Evolutionary conservation across 2,113 vertebrate genomes (phyloP).

Genomic region (Sturnira hondurensis): DNA sequence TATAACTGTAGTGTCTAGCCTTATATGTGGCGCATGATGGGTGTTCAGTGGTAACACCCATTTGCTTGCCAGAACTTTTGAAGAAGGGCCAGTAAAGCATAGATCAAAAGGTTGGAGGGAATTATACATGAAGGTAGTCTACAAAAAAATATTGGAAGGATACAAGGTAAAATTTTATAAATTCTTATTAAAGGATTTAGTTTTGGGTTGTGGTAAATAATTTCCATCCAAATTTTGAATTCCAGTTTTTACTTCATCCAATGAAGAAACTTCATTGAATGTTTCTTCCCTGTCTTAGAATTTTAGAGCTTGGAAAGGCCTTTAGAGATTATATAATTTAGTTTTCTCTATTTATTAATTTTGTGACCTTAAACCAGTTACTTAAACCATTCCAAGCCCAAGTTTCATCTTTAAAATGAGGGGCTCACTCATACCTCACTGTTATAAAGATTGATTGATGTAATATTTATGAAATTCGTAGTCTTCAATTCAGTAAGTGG

Average conservation of each 20-base stretch:
- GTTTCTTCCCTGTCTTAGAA: constrained; percentile 10
- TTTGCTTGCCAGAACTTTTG: background rate
- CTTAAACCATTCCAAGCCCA: background rate
- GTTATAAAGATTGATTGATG: background rate
- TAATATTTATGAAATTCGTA: background rate
- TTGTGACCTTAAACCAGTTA: background rate
- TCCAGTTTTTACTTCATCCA: background rate
- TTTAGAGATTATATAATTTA: background rate
- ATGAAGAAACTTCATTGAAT: constrained; percentile 36
- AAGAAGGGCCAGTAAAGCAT: background rate
- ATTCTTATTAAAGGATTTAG: background rate
- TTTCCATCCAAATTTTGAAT: constrained; percentile 13
- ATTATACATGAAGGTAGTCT: background rate
- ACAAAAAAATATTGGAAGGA: background rate
- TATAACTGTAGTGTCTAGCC: background rate
- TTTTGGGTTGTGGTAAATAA: background rate
- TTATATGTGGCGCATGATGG: background rate
- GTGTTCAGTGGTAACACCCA: background rate
- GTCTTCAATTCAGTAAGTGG: background rate
- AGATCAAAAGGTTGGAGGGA: background rate
- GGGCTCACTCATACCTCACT: background rate
- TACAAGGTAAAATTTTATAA: background rate
- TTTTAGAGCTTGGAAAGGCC: background rate
- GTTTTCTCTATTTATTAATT: background rate
- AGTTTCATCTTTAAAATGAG: constrained; percentile 21